Evolutionary conservation across 2,797 vertebrate genomes (phyloP).

Genomic region (Etheostoma nigrum): DNA sequence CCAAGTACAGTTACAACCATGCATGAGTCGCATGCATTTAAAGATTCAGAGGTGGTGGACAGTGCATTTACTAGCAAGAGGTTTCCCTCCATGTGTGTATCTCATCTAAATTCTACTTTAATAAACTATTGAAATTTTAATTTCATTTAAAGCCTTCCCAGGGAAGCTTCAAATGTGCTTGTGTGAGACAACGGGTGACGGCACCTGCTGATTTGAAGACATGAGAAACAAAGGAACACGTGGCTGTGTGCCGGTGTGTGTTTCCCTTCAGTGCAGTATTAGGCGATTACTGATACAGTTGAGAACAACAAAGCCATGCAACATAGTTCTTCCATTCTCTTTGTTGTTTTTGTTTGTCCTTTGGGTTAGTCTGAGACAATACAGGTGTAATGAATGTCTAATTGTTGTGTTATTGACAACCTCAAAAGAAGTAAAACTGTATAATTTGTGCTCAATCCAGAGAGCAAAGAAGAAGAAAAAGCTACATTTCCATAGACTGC

Average conservation of each 20-base stretch:
- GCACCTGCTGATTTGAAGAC: conserved; percentile 10
- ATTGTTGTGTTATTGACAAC: conserved; percentile 4
- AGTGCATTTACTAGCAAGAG: not conserved
- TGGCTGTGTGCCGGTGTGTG: not conserved
- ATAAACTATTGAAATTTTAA: too few species aligned
- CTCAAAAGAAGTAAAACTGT: not conserved
- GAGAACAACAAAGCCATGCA: conserved; percentile 7
- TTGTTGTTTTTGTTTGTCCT: not conserved
- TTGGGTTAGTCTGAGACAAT: not conserved
- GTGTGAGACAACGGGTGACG: not conserved
- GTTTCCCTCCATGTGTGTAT: not conserved
- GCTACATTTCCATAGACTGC: not conserved
- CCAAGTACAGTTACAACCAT: too few species aligned
- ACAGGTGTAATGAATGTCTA: conserved; percentile 2
- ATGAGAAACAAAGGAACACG: conserved; percentile 23
- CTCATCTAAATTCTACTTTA: too few species aligned
- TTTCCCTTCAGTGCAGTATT: conserved; percentile 4
- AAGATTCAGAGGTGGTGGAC: too few species aligned
- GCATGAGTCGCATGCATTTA: too few species aligned
- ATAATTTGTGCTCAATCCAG: conserved; percentile 7
- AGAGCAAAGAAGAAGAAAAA: not conserved
- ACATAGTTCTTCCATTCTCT: not conserved
- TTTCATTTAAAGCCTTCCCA: not conserved
- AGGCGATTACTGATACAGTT: conserved; percentile 6
- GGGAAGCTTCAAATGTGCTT: not conserved